Evolutionary conservation across 2,113 vertebrate genomes (phyloP), one percentile per base, ranked within the genome.

Genomic region (Nothoprocta pentlandii): DNA sequence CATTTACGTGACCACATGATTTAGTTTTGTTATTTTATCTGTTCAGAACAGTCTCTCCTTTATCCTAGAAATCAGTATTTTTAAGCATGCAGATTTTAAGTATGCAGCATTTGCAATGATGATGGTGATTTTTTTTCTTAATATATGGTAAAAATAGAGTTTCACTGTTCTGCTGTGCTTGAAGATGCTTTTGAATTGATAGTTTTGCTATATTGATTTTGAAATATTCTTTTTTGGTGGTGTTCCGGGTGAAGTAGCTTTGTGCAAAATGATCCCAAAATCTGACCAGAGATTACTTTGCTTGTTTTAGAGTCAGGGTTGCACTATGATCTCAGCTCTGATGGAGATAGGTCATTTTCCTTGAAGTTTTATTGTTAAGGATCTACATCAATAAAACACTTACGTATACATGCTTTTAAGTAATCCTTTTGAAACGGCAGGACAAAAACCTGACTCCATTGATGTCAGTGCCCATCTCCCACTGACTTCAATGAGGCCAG

Each of bases 331-430:
- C 36, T 85, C 59, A 63, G 17, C 44, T 91, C 79, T 78, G 67
- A 80, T 32, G 44, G 71, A 77, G 59, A 83, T 39, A 90, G 14
- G 32, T 87, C 5, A 63, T 89, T 94, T 96, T 84, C 71, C 89
- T 83, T 91, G 67, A 83, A 87, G 70, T 74, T 95, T 85, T 91
- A 25, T 77, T 81, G 59, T 80, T 74, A 54, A 92, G 19, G 68
- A 67, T 85, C 56, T 51, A 71, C 63, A 67, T 91, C 75, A 85
- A 67, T 91, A 71, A 64, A 78, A 36, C 28, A 49, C 80, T 82
- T 94, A 58, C 3, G n/a, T 92, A 87, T 77, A 16, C 34, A 68
- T 74, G 75, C 85, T 23, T 87, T 74, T 19, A 82, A 85, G 22
- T 64, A 62, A 32, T 47, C 47, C 34, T 80, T 62, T 64, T 63